Conservation (phyloP, 2,113 vertebrate genomes). For the Oophaga pumilio region DNA sequence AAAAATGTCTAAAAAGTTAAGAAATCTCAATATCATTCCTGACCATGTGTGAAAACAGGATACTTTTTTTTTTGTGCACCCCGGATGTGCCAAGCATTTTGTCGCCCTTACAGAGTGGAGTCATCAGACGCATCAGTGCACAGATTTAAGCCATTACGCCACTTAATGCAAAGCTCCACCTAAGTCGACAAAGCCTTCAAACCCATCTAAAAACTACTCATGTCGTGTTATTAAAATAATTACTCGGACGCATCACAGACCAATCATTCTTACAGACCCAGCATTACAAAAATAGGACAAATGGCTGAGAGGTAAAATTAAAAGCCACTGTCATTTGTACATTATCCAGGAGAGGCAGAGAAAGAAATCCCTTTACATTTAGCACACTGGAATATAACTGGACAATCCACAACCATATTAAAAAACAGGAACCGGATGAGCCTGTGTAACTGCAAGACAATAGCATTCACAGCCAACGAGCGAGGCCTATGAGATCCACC, state of each 20-base stretch:
- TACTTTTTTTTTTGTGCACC: no score
- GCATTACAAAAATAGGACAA: neutral
- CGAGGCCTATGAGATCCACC: no score
- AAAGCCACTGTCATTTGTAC: neutral
- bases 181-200: neutral
- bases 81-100: neutral
- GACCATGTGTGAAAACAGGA: neutral
- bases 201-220: neutral
- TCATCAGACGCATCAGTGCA: neutral
- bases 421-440: neutral
- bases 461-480: no score
- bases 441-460: no score
- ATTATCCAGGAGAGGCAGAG: neutral
- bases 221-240: conserved; percentile 16
- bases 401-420: neutral
- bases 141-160: neutral
- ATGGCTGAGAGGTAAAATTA: neutral
- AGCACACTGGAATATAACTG: neutral
- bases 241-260: neutral
- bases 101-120: neutral
- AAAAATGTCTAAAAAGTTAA: neutral
- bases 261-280: neutral
- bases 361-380: no score
- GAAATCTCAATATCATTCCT: neutral
- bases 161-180: neutral